phyloP scores from a whole-genome alignment of 2,113 vertebrate species.

The Platysteira castanea region DNA sequence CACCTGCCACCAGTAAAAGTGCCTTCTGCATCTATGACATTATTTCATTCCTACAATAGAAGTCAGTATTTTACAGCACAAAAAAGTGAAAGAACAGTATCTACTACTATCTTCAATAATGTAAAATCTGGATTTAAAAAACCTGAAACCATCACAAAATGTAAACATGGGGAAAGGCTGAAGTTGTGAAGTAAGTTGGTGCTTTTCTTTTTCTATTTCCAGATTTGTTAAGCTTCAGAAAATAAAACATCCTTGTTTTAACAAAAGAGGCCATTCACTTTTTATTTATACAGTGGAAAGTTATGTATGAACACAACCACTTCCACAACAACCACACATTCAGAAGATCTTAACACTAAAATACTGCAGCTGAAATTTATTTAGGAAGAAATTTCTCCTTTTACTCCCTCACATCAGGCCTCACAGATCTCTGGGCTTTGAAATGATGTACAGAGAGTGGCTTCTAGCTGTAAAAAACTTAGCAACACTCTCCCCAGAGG shows the following conservation, averaged over 20 bases:
- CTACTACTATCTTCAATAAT: background rate
- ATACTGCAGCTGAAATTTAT: background rate
- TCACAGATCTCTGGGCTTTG: background rate
- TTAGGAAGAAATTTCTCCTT: background rate
- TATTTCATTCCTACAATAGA: background rate
- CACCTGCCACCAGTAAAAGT: background rate
- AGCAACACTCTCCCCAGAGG: background rate
- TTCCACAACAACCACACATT: background rate
- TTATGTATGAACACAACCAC: background rate
- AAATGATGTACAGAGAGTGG: background rate
- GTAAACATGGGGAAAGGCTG: background rate
- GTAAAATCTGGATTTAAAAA: background rate
- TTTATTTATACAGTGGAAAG: background rate
- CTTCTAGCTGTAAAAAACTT: background rate
- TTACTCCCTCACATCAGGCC: background rate
- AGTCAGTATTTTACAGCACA: background rate
- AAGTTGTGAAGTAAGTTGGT: background rate
- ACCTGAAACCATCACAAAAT: background rate
- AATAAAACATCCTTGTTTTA: background rate
- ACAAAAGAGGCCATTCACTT: background rate
- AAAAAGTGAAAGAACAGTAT: background rate
- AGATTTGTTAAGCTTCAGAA: background rate
- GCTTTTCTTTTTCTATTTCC: background rate
- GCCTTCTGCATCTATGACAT: background rate
- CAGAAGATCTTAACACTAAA: background rate